Conservation (phyloP, 2,113 vertebrate genomes). For the Eurystomus gularis region DNA sequence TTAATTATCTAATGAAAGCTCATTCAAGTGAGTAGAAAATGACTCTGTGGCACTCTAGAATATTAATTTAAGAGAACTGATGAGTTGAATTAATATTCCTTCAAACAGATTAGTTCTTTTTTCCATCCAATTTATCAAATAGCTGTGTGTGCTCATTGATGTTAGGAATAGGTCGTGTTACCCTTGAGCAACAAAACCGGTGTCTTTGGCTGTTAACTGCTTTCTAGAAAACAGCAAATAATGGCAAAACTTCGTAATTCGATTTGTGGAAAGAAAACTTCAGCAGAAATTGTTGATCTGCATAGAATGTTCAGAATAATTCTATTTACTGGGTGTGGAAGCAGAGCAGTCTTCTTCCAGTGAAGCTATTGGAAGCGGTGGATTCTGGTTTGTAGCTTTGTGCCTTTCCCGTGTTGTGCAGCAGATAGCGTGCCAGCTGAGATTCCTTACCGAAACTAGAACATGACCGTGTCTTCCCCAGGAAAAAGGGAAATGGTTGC, state of each 20-base stretch:
- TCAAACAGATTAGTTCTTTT: background rate
- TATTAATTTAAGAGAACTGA: background rate
- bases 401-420: background rate
- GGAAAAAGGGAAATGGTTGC: background rate
- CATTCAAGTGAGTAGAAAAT: background rate
- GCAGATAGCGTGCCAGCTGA: background rate
- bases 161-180: background rate
- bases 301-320: background rate
- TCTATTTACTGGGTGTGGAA: background rate
- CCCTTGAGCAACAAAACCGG: background rate
- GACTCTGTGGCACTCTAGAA: background rate
- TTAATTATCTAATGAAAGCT: background rate
- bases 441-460: background rate
- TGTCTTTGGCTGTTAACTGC: background rate
- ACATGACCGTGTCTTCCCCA: background rate
- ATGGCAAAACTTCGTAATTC: background rate
- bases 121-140: background rate
- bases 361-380: background rate
- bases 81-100: background rate
- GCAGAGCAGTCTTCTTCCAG: background rate
- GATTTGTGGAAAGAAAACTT: background rate
- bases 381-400: background rate
- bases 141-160: background rate
- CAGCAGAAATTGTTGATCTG: background rate
- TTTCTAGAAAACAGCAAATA: background rate